A percentile compares a stretch with the other conserved stretches of the same genome.
phyloP scores from a whole-genome alignment of 2,797 vertebrate species.

The Lagorchestes hirsutus region DNA sequence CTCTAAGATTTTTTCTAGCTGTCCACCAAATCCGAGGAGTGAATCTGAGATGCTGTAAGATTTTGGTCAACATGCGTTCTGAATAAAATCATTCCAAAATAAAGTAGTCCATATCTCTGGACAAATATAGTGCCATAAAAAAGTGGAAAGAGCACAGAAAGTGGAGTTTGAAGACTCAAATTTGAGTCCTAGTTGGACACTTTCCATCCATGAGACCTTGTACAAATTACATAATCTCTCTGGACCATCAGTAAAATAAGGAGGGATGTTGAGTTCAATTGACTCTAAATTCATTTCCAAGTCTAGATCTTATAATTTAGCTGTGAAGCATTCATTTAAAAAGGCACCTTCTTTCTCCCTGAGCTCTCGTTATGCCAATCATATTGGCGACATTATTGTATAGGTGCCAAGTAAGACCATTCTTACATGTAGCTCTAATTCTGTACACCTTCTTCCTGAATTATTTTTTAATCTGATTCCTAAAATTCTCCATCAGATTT shows the following conservation, averaged over 20 bases:
- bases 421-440: neutral
- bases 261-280: neutral
- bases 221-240: neutral
- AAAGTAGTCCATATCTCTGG: neutral
- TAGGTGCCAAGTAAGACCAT: neutral
- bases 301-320: neutral
- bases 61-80: neutral
- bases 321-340: neutral
- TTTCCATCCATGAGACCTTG: neutral
- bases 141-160: neutral
- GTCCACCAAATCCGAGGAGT: neutral
- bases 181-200: neutral
- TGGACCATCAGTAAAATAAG: neutral
- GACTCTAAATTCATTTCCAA: neutral
- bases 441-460: neutral
- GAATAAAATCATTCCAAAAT: neutral
- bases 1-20: neutral
- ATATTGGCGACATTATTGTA: neutral
- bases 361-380: neutral
- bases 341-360: neutral
- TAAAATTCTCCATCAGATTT: neutral
- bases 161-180: neutral
- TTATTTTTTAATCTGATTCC: slow-evolving; percentile 2
- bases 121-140: neutral
- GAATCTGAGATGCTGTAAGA: neutral